Base-by-base conservation (phyloP, 2,113 vertebrate species). In the Aegotheles bennettii region DNA sequence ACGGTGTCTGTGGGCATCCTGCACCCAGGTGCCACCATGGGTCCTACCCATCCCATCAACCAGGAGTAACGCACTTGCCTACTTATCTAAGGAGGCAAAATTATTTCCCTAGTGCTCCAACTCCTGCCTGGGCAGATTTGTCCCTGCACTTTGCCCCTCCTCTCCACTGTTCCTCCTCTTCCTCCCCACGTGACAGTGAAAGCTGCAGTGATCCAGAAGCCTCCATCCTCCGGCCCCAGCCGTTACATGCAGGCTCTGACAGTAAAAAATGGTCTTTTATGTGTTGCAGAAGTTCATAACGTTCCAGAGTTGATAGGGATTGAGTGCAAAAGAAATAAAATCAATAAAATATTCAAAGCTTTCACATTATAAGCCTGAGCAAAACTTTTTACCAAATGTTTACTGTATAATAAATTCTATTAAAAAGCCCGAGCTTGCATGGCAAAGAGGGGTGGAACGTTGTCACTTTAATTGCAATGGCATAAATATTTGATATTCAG, bases 401-500 rank as follows among this genome's bases (percentile, higher is more conserved):
- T 97, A 94, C 81, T 81, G 92, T 96, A 84, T 96, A 97, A 97
- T 96, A 95, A 97, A 93, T 97, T 97, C 97, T 95, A 95, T 97
- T 97, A 96, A 97, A 97, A 93, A 95, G 92, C 94, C 86, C 8
- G 5, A 63, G 93, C 92, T 96, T 70, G 91, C 93, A 75, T 16
- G 54, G 74, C 73, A 79, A 90, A 77, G 92, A 95, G 96, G 96
- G 95, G 90, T 75, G 84, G 92, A 98, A 97, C 91, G 85, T 97
- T 98, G 98, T 98, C 98, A 98, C 98, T 99, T 97, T 98, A 99
- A 99, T 99, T 98, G 98, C 98, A 97, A 97, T 97, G 97, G 98
- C 98, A 98, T 98, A 99, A 99, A 99, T 98, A 98, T 99, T 98
- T 99, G 98, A 99, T 99, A 99, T 98, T 98, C 98, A 98, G 98